A percentile compares a stretch with the other conserved stretches of the same genome.
phyloP scores from a whole-genome alignment of 2,888 invertebrate species.

The Acrobasis consociella region DNA sequence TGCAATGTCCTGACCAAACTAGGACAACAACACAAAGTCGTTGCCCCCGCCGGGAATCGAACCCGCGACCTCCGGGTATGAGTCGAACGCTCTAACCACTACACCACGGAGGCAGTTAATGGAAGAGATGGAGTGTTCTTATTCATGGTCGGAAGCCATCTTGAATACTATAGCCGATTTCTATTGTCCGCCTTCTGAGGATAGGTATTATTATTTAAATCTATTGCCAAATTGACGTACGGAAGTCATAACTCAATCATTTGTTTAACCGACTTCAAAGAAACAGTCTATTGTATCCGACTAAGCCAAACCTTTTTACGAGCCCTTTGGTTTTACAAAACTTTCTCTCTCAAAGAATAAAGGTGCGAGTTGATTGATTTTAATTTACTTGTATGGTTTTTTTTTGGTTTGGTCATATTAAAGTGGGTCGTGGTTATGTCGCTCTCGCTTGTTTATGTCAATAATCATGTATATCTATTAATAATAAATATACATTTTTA shows the following conservation, averaged over 20 bases:
- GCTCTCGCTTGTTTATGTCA: neutral
- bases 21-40: too few species aligned
- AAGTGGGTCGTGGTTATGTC: neutral
- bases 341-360: conserved; percentile 10
- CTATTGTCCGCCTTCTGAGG: neutral
- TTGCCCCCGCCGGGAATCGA: too few species aligned
- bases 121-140: too few species aligned
- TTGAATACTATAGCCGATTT: too few species aligned
- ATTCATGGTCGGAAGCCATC: too few species aligned
- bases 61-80: too few species aligned
- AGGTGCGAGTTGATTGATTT: neutral
- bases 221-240: conserved; percentile 34
- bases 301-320: conserved; percentile 24
- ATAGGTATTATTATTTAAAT: conserved; percentile 22
- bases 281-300: conserved; percentile 39
- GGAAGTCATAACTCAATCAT: conserved; percentile 54
- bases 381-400: neutral
- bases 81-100: too few species aligned
- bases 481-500: too few species aligned
- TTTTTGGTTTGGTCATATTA: neutral
- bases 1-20: too few species aligned
- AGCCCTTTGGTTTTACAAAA: neutral
- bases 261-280: conserved; percentile 43
- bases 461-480: too few species aligned
- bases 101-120: too few species aligned